Evolutionary conservation across 1,140 invertebrate species (phyloP), one percentile per base, ranked within the genome.

Genomic region (Drosophila azteca): DNA sequence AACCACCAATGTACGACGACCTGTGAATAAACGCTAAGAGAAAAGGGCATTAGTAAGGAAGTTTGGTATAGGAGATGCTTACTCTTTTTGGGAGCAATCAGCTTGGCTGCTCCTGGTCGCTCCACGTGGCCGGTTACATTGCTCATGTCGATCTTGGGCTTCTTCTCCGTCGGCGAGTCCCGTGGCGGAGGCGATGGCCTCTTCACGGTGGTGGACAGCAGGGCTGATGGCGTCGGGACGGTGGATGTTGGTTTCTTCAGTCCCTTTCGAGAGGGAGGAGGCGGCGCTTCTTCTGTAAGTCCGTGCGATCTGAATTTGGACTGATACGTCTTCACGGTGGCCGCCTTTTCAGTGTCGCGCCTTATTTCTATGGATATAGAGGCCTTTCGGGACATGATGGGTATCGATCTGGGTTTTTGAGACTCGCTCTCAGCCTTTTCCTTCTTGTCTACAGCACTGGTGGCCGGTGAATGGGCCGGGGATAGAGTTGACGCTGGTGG

Each of bases 41-140:
- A 31, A 93, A 80, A 94, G 55, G 66, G 53, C 31, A 48, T 91
- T 91, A 91, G 55, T 90, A 76, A 54, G 8, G 49, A 49, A 39
- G 35, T 69, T 70, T 29, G 26, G 13, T 15, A 6, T 9, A 29
- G 44, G 58, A 6, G 73, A 93, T 93, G 96, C 96, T 96, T 95
- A 97, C 97, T 95, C 94, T 97, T 97, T 67, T 97, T 97, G 65
- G 96, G 94, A 70, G 96, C 94, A 84, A 97, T 97, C 46, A 97
- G 92, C 93, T 97, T 97, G 68, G 97, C 96, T 60, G 95, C 93
- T 66, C 95, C 96, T 46, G 95, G 95, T 89, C 96, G 94, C 79
- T 96, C 96, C 44, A 94, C 79, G 20, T 82, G 84, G 6, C 74
- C 92, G 2, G 75, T 82, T 73, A 92, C 61, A 91, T 63, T 76